These are phyloP conservation scores for Suricata suricatta DNA, from an alignment of 2,113 vertebrate genomes.

Conservation along the genomic window DNA sequence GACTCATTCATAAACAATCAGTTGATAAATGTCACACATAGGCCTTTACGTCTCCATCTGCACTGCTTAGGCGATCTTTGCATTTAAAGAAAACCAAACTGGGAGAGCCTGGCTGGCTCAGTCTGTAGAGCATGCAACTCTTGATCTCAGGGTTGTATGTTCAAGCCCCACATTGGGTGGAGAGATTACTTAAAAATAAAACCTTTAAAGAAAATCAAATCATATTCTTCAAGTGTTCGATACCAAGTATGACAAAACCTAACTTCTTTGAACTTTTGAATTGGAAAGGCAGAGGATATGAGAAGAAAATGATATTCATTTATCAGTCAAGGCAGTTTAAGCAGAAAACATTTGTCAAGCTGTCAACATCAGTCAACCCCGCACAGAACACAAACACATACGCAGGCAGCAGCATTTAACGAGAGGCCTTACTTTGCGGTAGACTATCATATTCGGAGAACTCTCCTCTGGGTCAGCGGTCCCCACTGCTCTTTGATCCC, in stretches of 20 bases:
- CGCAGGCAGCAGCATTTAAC: not conserved
- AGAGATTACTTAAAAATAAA: not conserved
- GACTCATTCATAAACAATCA: not conserved
- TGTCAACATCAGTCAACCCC: not conserved
- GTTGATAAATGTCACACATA: not conserved
- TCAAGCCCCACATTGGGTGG: not conserved
- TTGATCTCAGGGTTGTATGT: not conserved
- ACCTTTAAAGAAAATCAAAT: slow-evolving; percentile 25
- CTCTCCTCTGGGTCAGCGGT: slow-evolving; percentile 91
- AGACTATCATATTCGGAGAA: slow-evolving; percentile 98
- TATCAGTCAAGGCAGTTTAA: not conserved
- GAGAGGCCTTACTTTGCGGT: slow-evolving; percentile 92
- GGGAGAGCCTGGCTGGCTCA: not conserved
- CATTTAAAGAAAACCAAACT: slow-evolving; percentile 23
- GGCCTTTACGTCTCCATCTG: not conserved
- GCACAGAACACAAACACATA: not conserved
- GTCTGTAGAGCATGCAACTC: not conserved
- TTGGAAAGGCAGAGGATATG: not conserved
- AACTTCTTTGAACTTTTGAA: not conserved
- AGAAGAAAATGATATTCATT: not conserved
- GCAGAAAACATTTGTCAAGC: not conserved
- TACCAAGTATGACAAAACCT: not conserved
- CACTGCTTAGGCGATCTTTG: not conserved
- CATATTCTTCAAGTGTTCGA: not conserved
- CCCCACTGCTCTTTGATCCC: slow-evolving; percentile 86